A percentile compares a stretch with the other conserved stretches of the same genome.
phyloP scores from a whole-genome alignment of 1,140 invertebrate genomes.

The Ips nitidus region DNA sequence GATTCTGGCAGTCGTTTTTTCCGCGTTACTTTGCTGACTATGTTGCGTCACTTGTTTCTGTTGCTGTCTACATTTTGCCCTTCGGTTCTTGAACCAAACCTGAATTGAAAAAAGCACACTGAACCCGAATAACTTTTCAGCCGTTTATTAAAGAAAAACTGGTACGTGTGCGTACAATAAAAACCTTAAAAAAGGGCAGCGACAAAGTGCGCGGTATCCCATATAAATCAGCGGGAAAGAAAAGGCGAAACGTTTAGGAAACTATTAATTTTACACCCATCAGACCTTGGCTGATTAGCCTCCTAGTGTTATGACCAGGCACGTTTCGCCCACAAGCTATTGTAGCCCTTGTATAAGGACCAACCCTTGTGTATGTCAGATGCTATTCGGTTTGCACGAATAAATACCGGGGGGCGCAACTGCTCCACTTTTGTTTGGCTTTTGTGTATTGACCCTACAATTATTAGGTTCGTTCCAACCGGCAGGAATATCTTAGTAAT shows the following conservation, averaged over 20 bases:
- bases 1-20: constrained; percentile 48
- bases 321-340: constrained; percentile 45
- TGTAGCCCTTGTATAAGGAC: constrained; percentile 16
- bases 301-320: constrained; percentile 40
- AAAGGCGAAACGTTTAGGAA: constrained; percentile 35
- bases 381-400: constrained; percentile 20
- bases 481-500: no score
- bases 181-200: constrained; percentile 36
- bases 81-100: constrained; percentile 99
- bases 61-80: constrained; percentile 90
- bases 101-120: constrained; percentile 49
- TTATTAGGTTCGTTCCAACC: no score
- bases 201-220: constrained; percentile 32
- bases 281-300: constrained; percentile 42
- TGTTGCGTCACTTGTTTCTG: constrained; percentile 50
- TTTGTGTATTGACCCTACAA: no score
- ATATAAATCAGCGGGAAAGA: constrained; percentile 44
- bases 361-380: constrained; percentile 15
- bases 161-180: constrained; percentile 55
- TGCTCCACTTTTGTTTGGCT: not conserved
- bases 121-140: not conserved
- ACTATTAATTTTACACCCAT: constrained; percentile 38
- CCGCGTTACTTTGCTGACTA: constrained; percentile 47
- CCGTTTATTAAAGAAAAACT: constrained; percentile 21
- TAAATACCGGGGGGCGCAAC: constrained; percentile 13